Percentiles rank a stretch among this genome's conserved stretches.
phyloP scores from a whole-genome alignment of 2,797 vertebrate species.

The Taenioides sp. region DNA sequence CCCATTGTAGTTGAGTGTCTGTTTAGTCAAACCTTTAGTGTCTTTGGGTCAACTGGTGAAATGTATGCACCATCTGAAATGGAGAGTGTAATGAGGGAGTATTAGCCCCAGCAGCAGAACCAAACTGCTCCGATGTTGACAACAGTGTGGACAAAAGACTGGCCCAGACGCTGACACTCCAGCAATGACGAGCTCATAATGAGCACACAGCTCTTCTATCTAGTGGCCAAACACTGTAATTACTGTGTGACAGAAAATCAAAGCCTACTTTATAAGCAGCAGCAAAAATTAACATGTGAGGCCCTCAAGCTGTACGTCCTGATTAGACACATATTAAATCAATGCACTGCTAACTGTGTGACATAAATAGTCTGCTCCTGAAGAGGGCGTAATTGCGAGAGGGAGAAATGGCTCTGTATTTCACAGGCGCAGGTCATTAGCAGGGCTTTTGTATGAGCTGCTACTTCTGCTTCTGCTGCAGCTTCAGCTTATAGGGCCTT shows the following conservation, averaged over 20 bases:
- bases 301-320: slow-evolving; percentile 95
- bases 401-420: slow-evolving; percentile 63
- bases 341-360: slow-evolving; percentile 91
- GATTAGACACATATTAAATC: slow-evolving; percentile 99
- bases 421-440: slow-evolving; percentile 61
- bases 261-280: slow-evolving; percentile 96
- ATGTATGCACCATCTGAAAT: background rate
- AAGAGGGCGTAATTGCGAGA: slow-evolving; percentile 77
- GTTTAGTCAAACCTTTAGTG: background rate
- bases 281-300: slow-evolving; percentile 98
- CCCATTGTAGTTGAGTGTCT: background rate
- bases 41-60: background rate
- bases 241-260: slow-evolving; percentile 99
- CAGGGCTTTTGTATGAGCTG: slow-evolving; percentile 50
- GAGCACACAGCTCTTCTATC: slow-evolving; percentile 98
- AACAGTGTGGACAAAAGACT: slow-evolving; percentile 82
- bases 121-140: slow-evolving; percentile 37
- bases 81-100: slow-evolving; percentile 68
- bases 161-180: slow-evolving; percentile 86
- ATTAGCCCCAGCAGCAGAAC: slow-evolving; percentile 84
- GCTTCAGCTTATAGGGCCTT: background rate
- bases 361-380: slow-evolving; percentile 77
- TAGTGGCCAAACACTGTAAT: slow-evolving; percentile 99
- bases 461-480: slow-evolving; percentile 61
- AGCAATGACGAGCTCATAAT: slow-evolving; percentile 99